Conservation (phyloP, 2,113 vertebrate species). For the Cebus imitator region DNA sequence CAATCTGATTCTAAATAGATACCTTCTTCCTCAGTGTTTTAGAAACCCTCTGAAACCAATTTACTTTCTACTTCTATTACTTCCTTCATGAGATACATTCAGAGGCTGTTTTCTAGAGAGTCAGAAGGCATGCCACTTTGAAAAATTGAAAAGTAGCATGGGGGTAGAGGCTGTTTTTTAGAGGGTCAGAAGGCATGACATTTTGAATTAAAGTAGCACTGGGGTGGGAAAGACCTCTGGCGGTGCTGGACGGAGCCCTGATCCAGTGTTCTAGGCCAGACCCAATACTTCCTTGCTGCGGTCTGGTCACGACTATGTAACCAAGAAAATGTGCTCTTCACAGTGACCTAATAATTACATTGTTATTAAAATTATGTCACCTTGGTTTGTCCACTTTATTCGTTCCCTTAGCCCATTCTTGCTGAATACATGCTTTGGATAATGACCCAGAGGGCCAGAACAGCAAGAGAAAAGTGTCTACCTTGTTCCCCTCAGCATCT, state of each 20-base stretch:
- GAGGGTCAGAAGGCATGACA: background rate
- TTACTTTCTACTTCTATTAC: background rate
- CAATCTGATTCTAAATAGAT: background rate
- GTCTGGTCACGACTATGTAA: background rate
- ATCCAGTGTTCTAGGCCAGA: background rate
- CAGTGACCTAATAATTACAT: background rate
- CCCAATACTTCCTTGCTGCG: background rate
- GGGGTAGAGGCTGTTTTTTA: background rate
- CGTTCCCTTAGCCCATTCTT: background rate
- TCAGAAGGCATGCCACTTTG: background rate
- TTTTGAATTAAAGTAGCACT: background rate
- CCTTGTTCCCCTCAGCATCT: background rate
- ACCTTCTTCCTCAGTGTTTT: background rate
- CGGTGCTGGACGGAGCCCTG: background rate
- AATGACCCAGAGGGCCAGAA: background rate
- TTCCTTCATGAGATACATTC: background rate
- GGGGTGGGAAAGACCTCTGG: background rate
- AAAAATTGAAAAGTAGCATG: background rate
- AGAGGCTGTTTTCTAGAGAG: background rate
- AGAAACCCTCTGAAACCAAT: background rate
- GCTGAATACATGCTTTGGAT: background rate
- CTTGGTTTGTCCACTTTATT: background rate
- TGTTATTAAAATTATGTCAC: background rate
- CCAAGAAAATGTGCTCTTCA: background rate
- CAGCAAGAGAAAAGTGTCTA: background rate